Evolutionary conservation across 2,888 invertebrate species (phyloP).

Genomic region (Agrypnus murinus): DNA sequence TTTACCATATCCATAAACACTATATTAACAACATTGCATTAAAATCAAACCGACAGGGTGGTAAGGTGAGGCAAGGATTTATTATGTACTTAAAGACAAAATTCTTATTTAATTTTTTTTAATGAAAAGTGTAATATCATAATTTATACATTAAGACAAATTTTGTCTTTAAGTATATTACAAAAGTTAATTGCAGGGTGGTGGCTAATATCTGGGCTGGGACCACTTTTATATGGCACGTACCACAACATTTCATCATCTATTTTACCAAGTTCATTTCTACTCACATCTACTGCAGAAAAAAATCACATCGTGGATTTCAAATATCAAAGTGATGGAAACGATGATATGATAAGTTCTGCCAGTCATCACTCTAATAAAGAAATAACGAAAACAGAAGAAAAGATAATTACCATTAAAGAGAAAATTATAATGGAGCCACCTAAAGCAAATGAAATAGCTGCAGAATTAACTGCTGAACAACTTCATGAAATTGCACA

Average conservation of each 20-base stretch:
- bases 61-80: slow-evolving; percentile 64
- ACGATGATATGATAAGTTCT: background rate
- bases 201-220: slow-evolving; percentile 64
- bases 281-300: background rate
- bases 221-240: slow-evolving; percentile 54
- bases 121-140: no score
- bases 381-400: slow-evolving; percentile 61
- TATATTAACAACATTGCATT: background rate
- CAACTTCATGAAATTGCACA: slow-evolving; percentile 68
- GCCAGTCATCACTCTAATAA: slow-evolving; percentile 22
- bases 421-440: slow-evolving; percentile 56
- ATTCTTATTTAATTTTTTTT: slow-evolving; percentile 35
- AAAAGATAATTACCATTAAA: slow-evolving; percentile 54
- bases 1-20: slow-evolving; percentile 1
- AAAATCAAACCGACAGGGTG: slow-evolving; percentile 57
- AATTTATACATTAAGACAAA: slow-evolving; percentile 36
- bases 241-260: slow-evolving; percentile 14
- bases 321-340: background rate
- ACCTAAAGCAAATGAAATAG: slow-evolving; percentile 54
- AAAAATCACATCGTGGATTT: background rate
- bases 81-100: slow-evolving; percentile 55
- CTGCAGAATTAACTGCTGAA: slow-evolving; percentile 63
- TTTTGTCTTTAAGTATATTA: slow-evolving; percentile 59
- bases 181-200: slow-evolving; percentile 66
- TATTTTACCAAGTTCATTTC: slow-evolving; percentile 5